Percentiles rank a stretch among this genome's conserved stretches.
Conservation (phyloP, 2,888 invertebrate species). For the Romanomermis culicivorax region DNA sequence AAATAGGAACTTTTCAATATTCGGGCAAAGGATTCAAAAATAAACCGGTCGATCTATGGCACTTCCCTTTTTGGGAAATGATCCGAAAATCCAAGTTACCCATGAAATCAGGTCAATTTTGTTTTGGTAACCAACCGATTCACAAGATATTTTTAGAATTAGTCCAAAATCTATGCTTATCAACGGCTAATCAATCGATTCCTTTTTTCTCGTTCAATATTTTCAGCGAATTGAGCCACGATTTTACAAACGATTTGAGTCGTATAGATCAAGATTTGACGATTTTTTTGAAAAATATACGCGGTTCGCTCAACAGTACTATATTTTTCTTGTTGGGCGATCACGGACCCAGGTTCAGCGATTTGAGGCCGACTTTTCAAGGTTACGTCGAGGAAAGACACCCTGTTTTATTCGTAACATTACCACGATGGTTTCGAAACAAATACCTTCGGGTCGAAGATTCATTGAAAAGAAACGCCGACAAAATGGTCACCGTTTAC, state of each 20-base stretch:
- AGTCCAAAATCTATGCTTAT: not conserved
- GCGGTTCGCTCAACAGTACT: not conserved
- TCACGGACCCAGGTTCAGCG: not conserved
- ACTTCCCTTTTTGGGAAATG: constrained; percentile 1
- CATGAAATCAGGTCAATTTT: not conserved
- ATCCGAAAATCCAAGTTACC: not conserved
- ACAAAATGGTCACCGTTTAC: not conserved
- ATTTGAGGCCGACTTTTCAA: not conserved
- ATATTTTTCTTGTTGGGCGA: not conserved
- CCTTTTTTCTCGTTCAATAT: not conserved
- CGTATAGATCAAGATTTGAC: not conserved
- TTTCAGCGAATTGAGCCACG: constrained; percentile 4
- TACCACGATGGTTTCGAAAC: not conserved
- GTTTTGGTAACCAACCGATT: constrained; percentile 2
- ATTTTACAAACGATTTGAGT: constrained; percentile 3
- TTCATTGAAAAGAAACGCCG: not conserved
- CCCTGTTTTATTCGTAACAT: not conserved
- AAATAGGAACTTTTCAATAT: constrained; percentile 1
- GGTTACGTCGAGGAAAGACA: not conserved
- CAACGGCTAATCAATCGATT: not conserved
- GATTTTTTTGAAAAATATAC: not conserved
- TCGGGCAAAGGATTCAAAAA: not conserved
- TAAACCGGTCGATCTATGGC: constrained; percentile 1
- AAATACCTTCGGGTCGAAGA: not conserved
- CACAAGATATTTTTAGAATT: not conserved